Percentiles rank a stretch among this genome's conserved stretches.
These are phyloP conservation scores for Acleris emargana DNA, from an alignment of 2,888 invertebrate species.

Conservation along the genomic window DNA sequence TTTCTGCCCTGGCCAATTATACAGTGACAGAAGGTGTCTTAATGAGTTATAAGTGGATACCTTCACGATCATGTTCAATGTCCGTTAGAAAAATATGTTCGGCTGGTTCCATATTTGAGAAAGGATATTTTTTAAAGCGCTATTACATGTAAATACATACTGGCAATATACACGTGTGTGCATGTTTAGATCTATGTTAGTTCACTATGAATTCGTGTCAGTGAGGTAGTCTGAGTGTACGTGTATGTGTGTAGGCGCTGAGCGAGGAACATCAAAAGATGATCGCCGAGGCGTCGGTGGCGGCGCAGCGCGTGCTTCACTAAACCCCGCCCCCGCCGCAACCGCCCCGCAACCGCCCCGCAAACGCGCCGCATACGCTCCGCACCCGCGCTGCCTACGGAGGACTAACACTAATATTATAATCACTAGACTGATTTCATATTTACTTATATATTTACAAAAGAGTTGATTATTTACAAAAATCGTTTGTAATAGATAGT, in stretches of 20 bases:
- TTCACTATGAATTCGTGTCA: not conserved
- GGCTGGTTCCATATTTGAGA: no score
- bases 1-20: no score
- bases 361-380: slow-evolving; percentile 1
- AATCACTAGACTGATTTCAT: not conserved
- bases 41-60: no score
- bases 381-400: not conserved
- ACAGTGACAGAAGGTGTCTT: no score
- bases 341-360: slow-evolving; percentile 17
- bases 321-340: slow-evolving; percentile 46
- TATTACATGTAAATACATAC: no score
- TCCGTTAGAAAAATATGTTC: no score
- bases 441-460: no score
- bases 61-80: no score
- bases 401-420: not conserved
- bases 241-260: slow-evolving; percentile 86
- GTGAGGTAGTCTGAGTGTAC: slow-evolving; percentile 41
- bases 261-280: slow-evolving; percentile 93
- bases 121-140: no score
- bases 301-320: slow-evolving; percentile 69
- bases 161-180: no score
- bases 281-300: slow-evolving; percentile 81
- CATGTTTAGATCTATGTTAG: not conserved
- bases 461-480: no score
- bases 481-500: no score